Evolutionary conservation across 2,797 vertebrate species (phyloP).

Genomic region (Siniperca undulata): DNA sequence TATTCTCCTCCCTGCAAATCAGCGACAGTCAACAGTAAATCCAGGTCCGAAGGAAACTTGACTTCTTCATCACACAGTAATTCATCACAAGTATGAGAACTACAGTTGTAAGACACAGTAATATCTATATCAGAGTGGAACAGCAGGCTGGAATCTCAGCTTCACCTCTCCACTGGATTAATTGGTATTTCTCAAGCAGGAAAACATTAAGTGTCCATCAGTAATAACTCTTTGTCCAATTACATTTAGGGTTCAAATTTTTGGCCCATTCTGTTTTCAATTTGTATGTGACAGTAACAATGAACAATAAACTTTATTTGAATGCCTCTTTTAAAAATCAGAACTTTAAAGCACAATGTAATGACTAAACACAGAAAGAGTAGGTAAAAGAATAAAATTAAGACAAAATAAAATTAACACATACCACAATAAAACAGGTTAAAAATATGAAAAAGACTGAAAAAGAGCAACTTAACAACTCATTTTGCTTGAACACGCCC

Average conservation of each 20-base stretch:
- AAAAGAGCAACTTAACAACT: background rate
- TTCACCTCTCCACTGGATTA: background rate
- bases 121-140: background rate
- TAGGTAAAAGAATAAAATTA: background rate
- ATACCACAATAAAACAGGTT: background rate
- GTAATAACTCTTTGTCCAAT: background rate
- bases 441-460: background rate
- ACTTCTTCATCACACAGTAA: background rate
- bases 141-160: no score
- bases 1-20: conserved; percentile 90
- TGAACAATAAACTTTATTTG: background rate
- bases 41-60: no score
- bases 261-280: background rate
- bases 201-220: background rate
- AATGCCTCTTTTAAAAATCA: no score
- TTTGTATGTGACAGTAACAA: background rate
- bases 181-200: background rate
- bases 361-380: background rate
- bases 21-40: background rate
- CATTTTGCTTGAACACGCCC: no score
- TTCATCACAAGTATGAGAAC: background rate
- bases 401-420: background rate
- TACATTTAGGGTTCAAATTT: background rate
- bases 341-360: background rate
- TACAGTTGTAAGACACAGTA: background rate